A percentile compares a stretch with the other conserved stretches of the same genome.
phyloP scores from a whole-genome alignment of 2,888 invertebrate species.

The Pogonocherus hispidulus region DNA sequence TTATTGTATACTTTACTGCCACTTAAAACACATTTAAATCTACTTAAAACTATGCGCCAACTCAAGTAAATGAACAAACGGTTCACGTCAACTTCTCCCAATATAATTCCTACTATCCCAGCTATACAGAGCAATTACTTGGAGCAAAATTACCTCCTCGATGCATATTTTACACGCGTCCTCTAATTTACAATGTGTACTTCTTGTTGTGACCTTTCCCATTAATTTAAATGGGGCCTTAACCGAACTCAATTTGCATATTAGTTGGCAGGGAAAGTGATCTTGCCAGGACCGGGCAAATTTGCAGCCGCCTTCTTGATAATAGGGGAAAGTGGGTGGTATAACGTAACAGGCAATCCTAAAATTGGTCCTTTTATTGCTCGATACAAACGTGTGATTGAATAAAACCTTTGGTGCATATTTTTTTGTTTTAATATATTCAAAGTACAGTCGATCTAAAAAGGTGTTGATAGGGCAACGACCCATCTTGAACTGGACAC shows the following conservation, averaged over 20 bases:
- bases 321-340: constrained; percentile 18
- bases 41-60: no score
- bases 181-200: constrained; percentile 22
- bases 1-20: no score
- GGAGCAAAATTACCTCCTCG: background rate
- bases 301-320: constrained; percentile 11
- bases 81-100: background rate
- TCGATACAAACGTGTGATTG: no score
- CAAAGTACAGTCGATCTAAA: no score
- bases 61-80: no score
- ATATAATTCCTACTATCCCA: background rate
- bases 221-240: constrained; percentile 37
- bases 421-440: no score
- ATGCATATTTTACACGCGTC: constrained; percentile 19
- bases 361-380: no score
- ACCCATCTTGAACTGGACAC: no score
- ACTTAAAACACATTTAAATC: no score
- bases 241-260: constrained; percentile 36
- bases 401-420: no score
- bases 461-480: no score
- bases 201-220: constrained; percentile 37
- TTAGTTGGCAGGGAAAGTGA: constrained; percentile 23
- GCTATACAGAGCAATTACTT: background rate
- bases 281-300: constrained; percentile 7
- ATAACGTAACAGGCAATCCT: constrained; percentile 1